phyloP scores from a whole-genome alignment of 2,888 invertebrate species.

The Meandrusa payeni region DNA sequence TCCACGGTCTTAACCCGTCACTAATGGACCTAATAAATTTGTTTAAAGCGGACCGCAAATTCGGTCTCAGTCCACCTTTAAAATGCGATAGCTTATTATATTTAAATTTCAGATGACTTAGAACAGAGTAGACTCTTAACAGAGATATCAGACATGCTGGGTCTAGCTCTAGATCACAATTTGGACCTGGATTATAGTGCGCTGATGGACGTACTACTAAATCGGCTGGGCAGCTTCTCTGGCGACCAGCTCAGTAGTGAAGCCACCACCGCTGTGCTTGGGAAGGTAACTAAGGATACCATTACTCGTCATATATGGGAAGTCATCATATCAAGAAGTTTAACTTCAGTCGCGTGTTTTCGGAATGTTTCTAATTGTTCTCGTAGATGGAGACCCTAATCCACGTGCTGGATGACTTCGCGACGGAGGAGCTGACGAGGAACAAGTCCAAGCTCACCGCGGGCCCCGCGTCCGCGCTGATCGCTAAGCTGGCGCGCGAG shows the following conservation, averaged over 20 bases:
- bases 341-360: too few relatives aligned
- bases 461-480: constrained; percentile 12
- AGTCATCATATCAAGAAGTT: too few relatives aligned
- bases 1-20: too few relatives aligned
- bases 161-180: constrained; percentile 27
- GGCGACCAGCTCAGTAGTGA: constrained; percentile 23
- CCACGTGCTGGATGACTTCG: constrained; percentile 26
- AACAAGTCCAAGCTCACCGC: constrained; percentile 27
- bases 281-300: too few relatives aligned
- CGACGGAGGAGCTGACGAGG: constrained; percentile 18
- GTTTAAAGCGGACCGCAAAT: too few relatives aligned
- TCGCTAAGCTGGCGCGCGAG: constrained; percentile 19
- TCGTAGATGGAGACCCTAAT: constrained; percentile 28
- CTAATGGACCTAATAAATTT: too few relatives aligned
- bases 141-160: constrained; percentile 31
- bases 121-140: constrained; percentile 28
- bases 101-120: not conserved
- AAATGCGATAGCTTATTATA: too few relatives aligned
- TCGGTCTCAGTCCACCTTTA: too few relatives aligned
- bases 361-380: too few relatives aligned
- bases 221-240: constrained; percentile 29
- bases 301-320: too few relatives aligned
- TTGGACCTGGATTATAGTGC: constrained; percentile 24
- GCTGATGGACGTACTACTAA: constrained; percentile 34
- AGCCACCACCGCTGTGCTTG: constrained; percentile 29